Percentiles rank a stretch among this genome's conserved stretches.
These are phyloP conservation scores for Anastatus disparis DNA, from an alignment of 1,140 invertebrate genomes.

Conservation along the genomic window DNA sequence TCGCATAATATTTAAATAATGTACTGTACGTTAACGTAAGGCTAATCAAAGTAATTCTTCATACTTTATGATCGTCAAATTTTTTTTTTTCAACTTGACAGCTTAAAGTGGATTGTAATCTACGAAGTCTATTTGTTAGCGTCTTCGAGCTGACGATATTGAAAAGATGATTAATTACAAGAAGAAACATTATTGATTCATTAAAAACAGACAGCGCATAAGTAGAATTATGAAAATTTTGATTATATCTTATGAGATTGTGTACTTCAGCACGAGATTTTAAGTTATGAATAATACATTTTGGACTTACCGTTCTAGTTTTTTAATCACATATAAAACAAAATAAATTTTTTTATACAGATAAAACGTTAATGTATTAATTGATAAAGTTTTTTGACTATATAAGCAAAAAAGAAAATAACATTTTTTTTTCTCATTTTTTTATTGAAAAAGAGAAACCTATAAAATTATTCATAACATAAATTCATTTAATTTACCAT, in stretches of 20 bases:
- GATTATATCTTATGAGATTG: neutral
- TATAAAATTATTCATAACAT: no score
- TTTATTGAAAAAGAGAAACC: no score
- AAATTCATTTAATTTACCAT: no score
- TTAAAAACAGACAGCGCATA: neutral
- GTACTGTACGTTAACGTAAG: neutral
- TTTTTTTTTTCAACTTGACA: no score
- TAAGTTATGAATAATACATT: no score
- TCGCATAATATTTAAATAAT: neutral
- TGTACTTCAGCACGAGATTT: neutral
- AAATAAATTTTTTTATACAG: no score
- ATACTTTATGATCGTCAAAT: neutral
- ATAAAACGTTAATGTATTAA: no score
- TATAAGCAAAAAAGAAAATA: no score
- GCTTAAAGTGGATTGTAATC: neutral
- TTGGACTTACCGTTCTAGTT: no score
- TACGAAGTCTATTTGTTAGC: neutral
- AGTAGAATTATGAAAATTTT: constrained; percentile 1
- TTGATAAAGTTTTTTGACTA: no score
- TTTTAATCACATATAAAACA: no score
- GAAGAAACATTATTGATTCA: neutral
- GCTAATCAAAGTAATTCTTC: neutral
- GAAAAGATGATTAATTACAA: constrained; percentile 9
- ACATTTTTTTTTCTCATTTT: no score
- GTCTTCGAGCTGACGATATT: neutral